phyloP scores from a whole-genome alignment of 2,113 vertebrate genomes.

The Myrmecophaga tridactyla region DNA sequence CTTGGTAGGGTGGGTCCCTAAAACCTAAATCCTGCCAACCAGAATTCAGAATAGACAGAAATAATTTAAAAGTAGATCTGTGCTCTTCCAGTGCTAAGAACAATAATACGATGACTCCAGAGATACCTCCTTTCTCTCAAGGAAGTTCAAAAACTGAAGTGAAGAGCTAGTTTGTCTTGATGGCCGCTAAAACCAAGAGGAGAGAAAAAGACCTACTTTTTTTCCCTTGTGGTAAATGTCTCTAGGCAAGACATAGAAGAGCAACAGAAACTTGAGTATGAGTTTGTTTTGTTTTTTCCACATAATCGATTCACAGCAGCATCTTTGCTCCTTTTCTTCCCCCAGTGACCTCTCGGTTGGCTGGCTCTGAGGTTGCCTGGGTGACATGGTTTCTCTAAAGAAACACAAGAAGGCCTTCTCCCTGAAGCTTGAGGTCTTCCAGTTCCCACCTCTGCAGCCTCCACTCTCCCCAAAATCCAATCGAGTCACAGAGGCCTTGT shows the following conservation, averaged over 20 bases:
- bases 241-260: not conserved
- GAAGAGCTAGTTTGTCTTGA: conserved; percentile 39
- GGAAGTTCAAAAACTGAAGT: conserved; percentile 29
- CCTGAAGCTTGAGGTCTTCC: not conserved
- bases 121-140: conserved; percentile 44
- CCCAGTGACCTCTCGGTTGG: not conserved
- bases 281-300: not conserved
- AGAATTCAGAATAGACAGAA: not conserved
- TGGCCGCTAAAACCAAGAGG: not conserved
- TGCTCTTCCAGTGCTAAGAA: too few relatives aligned
- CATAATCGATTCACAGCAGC: not conserved
- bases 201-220: not conserved
- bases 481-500: not conserved
- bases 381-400: not conserved
- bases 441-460: not conserved
- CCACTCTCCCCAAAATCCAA: not conserved
- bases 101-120: conserved; percentile 27
- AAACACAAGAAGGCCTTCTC: not conserved
- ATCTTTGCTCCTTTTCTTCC: not conserved
- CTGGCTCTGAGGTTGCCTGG: not conserved
- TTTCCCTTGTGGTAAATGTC: not conserved
- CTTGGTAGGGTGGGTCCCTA: not conserved
- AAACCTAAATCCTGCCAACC: not conserved
- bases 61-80: conserved; percentile 36
- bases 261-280: not conserved